These are phyloP conservation scores for Axea sp. DNA, from an alignment of 2,888 invertebrate genomes.

Conservation along the genomic window DNA sequence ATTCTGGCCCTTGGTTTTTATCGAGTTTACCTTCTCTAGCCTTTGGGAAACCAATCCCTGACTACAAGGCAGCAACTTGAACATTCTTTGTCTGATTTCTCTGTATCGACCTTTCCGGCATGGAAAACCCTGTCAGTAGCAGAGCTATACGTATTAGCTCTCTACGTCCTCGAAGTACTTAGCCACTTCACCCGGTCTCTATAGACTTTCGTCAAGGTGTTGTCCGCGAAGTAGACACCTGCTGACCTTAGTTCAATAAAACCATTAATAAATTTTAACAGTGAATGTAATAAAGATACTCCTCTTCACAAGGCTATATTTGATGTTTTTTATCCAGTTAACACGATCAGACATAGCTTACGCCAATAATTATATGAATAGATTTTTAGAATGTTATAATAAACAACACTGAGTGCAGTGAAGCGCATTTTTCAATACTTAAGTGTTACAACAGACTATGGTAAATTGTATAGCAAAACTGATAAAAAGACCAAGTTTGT, in stretches of 20 bases:
- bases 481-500: background rate
- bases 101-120: too few relatives aligned
- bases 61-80: too few relatives aligned
- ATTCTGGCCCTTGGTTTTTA: too few relatives aligned
- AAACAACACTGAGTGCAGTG: background rate
- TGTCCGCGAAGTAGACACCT: too few relatives aligned
- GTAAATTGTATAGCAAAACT: background rate
- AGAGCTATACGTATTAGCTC: too few relatives aligned
- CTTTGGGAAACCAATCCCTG: too few relatives aligned
- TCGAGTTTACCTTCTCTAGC: too few relatives aligned
- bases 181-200: too few relatives aligned
- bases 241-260: slow-evolving; percentile 8
- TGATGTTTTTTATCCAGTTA: slow-evolving; percentile 34
- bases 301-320: slow-evolving; percentile 41
- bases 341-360: slow-evolving; percentile 38
- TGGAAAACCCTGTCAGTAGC: too few relatives aligned
- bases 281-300: background rate
- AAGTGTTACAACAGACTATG: background rate
- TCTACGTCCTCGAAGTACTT: too few relatives aligned
- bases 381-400: slow-evolving; percentile 8
- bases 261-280: background rate
- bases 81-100: too few relatives aligned
- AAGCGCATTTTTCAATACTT: background rate
- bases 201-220: too few relatives aligned
- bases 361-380: slow-evolving; percentile 11